Base-by-base conservation (phyloP, 1,140 invertebrate genomes). In the Alviniconcha marisindica region DNA sequence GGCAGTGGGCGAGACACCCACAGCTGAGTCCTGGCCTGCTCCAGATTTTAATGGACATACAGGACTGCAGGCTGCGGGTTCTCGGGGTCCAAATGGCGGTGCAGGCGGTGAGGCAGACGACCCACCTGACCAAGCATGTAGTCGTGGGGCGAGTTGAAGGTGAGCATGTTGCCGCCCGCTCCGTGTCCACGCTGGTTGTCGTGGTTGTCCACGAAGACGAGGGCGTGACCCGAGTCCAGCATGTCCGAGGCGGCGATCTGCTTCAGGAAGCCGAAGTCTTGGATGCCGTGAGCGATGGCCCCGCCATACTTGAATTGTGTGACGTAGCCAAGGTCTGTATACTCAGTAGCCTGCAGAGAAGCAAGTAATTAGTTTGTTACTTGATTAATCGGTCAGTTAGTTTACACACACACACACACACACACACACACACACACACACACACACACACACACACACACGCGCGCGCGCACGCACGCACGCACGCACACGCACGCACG, bases 301-400 rank as follows among this genome's bases (percentile, higher is more conserved):
- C 86, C 84, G 15, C 85, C 80, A 69, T 94, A 95, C 84, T 94
- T 95, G 92, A 97, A 97, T 90, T 97, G 96, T 0, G 96, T 96
- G 2, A 96, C 96, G 4, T 94, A 93, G n/a, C 88, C 84, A 1
- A 96, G 90, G 2, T 92, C 85, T 3, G 94, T 94, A 90, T 90
- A 88, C 18, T 90, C 88, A 1, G 82, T 54, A 1, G 94, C 93
- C 15, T 93, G 94, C 71, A 60, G 15, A n/a, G 56, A 60, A 60
- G 56, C 44, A 48, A 48, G n/a, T n/a, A n/a, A n/a, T n/a, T n/a
- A n/a, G n/a, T n/a, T n/a, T n/a, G n/a, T n/a, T n/a, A n/a, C n/a
- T n/a, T n/a, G n/a, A n/a, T n/a, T n/a, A n/a, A n/a, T n/a, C n/a
- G n/a, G n/a, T n/a, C n/a, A n/a, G n/a, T n/a, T n/a, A n/a, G n/a